Evolutionary conservation across 2,888 invertebrate species (phyloP).

Genomic region (Eristalis tenax): DNA sequence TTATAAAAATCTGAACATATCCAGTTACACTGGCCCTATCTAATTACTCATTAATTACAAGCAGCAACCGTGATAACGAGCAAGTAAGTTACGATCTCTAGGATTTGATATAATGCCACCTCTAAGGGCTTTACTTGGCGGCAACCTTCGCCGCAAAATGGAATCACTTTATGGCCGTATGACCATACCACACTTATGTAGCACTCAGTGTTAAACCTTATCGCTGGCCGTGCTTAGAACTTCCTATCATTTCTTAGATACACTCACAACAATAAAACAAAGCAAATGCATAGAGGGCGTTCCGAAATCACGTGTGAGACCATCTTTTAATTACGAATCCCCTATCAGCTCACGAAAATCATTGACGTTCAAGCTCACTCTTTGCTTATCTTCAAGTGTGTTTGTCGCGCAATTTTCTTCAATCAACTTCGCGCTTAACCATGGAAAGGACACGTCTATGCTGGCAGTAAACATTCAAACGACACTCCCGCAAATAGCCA

Average conservation of each 20-base stretch:
- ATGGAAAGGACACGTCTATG: not conserved
- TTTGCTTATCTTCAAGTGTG: not conserved
- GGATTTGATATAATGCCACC: not conserved
- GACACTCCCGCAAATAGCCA: not conserved
- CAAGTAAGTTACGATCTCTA: not conserved
- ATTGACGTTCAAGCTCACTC: constrained; percentile 19
- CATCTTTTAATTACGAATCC: not conserved
- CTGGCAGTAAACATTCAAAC: not conserved
- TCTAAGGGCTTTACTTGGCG: not conserved
- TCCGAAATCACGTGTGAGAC: not conserved
- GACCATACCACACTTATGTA: not conserved
- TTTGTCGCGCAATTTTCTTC: not conserved
- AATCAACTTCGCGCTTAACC: not conserved
- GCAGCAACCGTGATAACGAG: not conserved
- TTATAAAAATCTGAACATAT: not conserved
- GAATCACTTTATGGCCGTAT: not conserved
- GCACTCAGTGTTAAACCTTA: not conserved
- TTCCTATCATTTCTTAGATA: not conserved
- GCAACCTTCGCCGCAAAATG: not conserved
- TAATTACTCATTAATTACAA: not conserved
- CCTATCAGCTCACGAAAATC: not conserved
- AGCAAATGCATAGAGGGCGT: not conserved
- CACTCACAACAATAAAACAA: not conserved
- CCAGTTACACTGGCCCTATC: not conserved
- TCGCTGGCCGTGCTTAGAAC: not conserved